phyloP scores from a whole-genome alignment of 2,113 vertebrate genomes.

The Ahaetulla prasina region DNA sequence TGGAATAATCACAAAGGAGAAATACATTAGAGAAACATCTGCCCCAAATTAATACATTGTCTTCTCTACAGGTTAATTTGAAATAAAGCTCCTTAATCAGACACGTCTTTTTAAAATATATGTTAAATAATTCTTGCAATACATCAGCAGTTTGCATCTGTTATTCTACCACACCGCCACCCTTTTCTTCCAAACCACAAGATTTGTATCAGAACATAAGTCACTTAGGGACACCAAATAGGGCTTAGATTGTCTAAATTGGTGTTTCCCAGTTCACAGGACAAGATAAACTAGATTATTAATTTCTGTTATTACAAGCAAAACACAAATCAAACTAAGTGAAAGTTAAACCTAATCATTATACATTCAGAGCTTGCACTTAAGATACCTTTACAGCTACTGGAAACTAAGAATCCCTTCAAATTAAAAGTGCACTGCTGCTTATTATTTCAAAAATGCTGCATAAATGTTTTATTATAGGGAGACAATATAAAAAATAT shows the following conservation, averaged over 20 bases:
- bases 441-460: conserved; percentile 63
- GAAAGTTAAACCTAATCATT: conserved; percentile 11
- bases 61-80: neutral
- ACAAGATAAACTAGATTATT: conserved; percentile 30
- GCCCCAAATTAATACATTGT: neutral
- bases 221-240: conserved; percentile 51
- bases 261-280: conserved; percentile 43
- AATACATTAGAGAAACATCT: neutral
- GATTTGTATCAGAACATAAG: conserved; percentile 32
- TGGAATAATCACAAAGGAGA: neutral
- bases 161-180: conserved; percentile 16
- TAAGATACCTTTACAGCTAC: conserved; percentile 33
- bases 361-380: neutral
- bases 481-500: conserved; percentile 53
- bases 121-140: conserved; percentile 1
- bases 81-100: neutral
- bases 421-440: conserved; percentile 52
- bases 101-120: conserved; percentile 3
- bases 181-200: conserved; percentile 39
- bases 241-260: conserved; percentile 53
- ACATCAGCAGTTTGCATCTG: conserved; percentile 26
- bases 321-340: conserved; percentile 19
- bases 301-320: conserved; percentile 52
- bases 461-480: conserved; percentile 64
- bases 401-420: conserved; percentile 42